Evolutionary conservation across 2,797 vertebrate genomes (phyloP).

Genomic region (Otolemur crassicaudatus): DNA sequence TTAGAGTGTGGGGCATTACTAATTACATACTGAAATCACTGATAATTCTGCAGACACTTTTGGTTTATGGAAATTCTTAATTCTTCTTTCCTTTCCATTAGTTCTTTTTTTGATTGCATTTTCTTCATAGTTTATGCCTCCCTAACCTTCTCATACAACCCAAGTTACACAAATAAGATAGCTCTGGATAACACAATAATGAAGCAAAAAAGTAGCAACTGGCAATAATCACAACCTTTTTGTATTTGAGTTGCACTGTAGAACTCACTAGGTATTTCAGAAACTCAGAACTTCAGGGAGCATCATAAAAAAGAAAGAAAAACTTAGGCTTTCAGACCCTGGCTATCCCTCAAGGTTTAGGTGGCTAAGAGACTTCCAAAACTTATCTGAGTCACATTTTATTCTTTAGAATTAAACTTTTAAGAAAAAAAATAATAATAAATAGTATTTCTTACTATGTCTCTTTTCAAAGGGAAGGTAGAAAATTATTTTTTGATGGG

Average conservation of each 20-base stretch:
- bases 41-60: not conserved
- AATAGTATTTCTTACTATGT: not conserved
- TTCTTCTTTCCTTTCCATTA: not conserved
- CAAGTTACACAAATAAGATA: not conserved
- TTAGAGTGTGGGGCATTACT: not conserved
- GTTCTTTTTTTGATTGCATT: constrained; percentile 34
- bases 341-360: not conserved
- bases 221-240: not conserved
- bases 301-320: not conserved
- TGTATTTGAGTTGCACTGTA: not conserved
- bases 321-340: not conserved
- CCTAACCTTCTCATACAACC: not conserved
- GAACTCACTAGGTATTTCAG: not conserved
- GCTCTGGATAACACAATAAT: not conserved
- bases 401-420: constrained; percentile 32
- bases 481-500: not conserved
- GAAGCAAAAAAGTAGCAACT: not conserved
- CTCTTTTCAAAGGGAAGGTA: not conserved
- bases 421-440: not conserved
- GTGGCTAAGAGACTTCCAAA: not conserved
- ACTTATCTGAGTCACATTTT: not conserved
- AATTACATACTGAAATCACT: constrained; percentile 5
- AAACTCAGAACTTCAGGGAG: not conserved
- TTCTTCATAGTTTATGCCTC: not conserved
- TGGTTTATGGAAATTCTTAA: not conserved